Conservation (phyloP, 2,888 invertebrate genomes). For the Girardia tigrina region DNA sequence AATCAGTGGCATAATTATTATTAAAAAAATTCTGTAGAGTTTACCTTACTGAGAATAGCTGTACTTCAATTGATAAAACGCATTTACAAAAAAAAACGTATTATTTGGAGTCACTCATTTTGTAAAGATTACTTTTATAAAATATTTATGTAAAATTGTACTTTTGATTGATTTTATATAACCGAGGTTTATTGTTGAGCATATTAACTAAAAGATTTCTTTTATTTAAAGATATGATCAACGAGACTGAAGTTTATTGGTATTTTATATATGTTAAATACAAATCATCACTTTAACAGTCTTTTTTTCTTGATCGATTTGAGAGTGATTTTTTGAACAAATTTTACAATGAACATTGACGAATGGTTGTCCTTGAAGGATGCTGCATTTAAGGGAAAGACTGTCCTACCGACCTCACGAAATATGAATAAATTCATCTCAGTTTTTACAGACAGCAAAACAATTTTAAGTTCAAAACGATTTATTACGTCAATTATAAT, state of each 20-base stretch:
- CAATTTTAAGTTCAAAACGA: no score
- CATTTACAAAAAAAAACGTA: conserved; percentile 10
- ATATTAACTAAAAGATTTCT: no score
- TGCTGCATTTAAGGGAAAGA: no score
- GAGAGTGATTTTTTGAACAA: no score
- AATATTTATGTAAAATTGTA: background rate
- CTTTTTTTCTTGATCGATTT: no score
- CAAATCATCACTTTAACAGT: no score
- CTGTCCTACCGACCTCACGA: no score
- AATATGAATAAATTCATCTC: no score
- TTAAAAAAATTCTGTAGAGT: background rate
- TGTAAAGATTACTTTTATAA: conserved; percentile 16
- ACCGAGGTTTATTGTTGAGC: conserved; percentile 9
- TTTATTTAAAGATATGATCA: background rate
- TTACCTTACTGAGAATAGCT: conserved; percentile 12
- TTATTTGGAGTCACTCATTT: conserved; percentile 14
- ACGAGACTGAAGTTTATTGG: background rate
- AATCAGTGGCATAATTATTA: conserved; percentile 20
- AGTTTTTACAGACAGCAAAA: no score
- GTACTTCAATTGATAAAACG: conserved; percentile 18
- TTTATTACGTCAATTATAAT: no score
- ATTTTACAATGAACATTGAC: no score
- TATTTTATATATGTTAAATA: conserved; percentile 8
- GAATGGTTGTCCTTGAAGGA: no score
- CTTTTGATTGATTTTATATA: background rate